phyloP scores from a whole-genome alignment of 1,140 invertebrate genomes.

The Manduca sexta region DNA sequence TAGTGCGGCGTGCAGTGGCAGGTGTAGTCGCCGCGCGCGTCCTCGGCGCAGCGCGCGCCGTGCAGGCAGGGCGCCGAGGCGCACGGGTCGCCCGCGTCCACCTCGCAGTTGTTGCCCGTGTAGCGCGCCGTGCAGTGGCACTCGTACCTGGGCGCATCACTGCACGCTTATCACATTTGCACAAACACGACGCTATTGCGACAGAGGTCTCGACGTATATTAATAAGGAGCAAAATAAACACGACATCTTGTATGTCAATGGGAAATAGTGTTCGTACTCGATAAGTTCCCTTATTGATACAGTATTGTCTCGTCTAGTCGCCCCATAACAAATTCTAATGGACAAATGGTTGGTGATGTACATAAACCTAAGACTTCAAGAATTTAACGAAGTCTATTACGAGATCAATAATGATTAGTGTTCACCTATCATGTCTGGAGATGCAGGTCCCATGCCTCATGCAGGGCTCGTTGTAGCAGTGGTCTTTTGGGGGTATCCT shows the following conservation, averaged over 20 bases:
- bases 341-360: no score
- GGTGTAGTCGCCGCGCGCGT: slow-evolving; percentile 81
- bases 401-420: not conserved
- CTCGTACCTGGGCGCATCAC: slow-evolving; percentile 74
- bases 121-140: slow-evolving; percentile 86
- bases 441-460: slow-evolving; percentile 85
- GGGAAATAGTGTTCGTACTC: no score
- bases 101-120: slow-evolving; percentile 88
- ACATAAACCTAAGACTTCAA: no score
- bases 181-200: no score
- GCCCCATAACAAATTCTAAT: no score
- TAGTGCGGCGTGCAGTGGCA: slow-evolving; percentile 85
- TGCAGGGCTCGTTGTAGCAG: slow-evolving; percentile 86
- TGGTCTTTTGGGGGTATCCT: slow-evolving; percentile 76
- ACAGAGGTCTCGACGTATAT: no score
- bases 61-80: slow-evolving; percentile 81
- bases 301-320: no score
- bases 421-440: slow-evolving; percentile 76
- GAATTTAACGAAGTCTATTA: no score
- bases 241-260: no score
- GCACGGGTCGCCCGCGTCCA: slow-evolving; percentile 84
- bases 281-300: no score
- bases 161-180: no score
- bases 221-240: no score
- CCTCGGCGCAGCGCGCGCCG: slow-evolving; percentile 82